Evolutionary conservation across 2,113 vertebrate genomes (phyloP).

Genomic region (Jaculus jaculus): DNA sequence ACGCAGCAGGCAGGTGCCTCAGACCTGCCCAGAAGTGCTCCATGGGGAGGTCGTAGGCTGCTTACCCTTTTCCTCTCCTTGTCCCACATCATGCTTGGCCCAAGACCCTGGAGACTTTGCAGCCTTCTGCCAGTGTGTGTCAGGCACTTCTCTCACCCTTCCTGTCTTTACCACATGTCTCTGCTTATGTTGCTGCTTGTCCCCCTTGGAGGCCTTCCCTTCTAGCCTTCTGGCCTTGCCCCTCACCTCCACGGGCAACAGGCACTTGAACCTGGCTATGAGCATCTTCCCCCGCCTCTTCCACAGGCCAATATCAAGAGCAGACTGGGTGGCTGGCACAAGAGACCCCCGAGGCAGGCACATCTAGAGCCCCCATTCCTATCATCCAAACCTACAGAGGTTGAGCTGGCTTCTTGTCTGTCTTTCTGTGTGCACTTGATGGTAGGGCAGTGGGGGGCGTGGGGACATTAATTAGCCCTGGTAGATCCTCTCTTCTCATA

Average conservation of each 20-base stretch:
- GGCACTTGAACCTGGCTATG: not conserved
- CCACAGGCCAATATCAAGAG: too few relatives aligned
- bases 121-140: not conserved
- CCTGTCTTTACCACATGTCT: not conserved
- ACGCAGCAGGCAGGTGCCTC: not conserved
- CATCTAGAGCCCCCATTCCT: fast-evolving
- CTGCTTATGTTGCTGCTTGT: not conserved
- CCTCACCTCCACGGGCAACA: not conserved
- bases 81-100: not conserved
- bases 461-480: not conserved
- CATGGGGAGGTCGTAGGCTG: too few relatives aligned
- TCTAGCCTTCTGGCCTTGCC: not conserved
- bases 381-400: fast-evolving
- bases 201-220: not conserved
- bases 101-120: not conserved
- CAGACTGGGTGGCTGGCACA: not conserved
- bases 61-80: not conserved
- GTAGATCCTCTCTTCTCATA: not conserved
- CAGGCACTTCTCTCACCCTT: fast-evolving
- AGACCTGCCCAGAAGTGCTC: not conserved
- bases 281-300: not conserved
- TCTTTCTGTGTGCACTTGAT: not conserved
- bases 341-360: not conserved
- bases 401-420: fast-evolving
- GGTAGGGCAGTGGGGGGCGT: not conserved